Evolutionary conservation across 2,113 vertebrate genomes (phyloP), one percentile per base, ranked within the genome.

Genomic region (Lontra canadensis): DNA sequence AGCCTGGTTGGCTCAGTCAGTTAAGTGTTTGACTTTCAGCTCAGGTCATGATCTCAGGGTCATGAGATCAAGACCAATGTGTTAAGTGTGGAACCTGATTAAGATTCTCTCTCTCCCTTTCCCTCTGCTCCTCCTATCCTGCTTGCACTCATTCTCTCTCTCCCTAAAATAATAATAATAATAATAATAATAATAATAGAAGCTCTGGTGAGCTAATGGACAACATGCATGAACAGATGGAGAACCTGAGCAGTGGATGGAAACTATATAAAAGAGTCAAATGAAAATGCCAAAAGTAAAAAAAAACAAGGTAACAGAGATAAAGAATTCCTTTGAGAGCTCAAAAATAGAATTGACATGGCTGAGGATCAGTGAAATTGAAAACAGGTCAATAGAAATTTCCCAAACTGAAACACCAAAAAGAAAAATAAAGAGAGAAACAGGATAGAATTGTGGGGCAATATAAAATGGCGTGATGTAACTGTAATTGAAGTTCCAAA

Each of bases 381-480:
- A 73, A 96, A 97, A 91, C n/a, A 79, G 23, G 7, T 87, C 65
- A 57, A 39, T 11, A 63, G 57, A 90, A 87, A 80, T 63, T 36
- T 73, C 21, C 57, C 36, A 82, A 83, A 88, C 34, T 31, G 36
- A 80, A 91, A 88, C 6, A 84, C 9, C 25, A 81, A 78, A 91
- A 71, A 25, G 79, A 84, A 57, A 49, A 95, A 63, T 23, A 23
- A 5, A 18, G 26, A 52, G 21, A 42, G 26, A 86, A 47, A 21
- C 29, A 83, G 61, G 49, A 39, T 13, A 55, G 36, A 87, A 82
- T 4, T 14, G 9, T 65, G 44, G 13, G 4, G 12, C 13, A 21
- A 57, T 44, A 80, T n/a, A 29, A 79, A 94, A 81, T 71, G 34
- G 39, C 25, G 25, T 55, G 49, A 29, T 42, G 44, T 39, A 80